Evolutionary conservation across 2,113 vertebrate genomes (phyloP).

Genomic region (Ptilorrhoa leucosticta): DNA sequence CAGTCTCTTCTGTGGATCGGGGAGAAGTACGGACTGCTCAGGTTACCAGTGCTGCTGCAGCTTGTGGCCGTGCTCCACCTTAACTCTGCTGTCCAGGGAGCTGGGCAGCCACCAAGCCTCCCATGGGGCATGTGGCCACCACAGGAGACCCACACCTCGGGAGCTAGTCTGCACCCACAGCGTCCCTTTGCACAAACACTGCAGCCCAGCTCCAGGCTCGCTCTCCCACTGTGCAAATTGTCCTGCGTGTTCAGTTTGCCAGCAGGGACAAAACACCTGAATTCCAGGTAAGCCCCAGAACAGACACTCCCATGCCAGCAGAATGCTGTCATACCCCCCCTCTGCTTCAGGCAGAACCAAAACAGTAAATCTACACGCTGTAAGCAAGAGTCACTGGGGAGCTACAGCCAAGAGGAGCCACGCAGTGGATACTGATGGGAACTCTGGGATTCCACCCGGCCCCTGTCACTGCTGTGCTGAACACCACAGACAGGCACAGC

Average conservation of each 20-base stretch:
- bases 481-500: background rate
- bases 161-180: background rate
- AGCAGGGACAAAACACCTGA: background rate
- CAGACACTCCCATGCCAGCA: no score
- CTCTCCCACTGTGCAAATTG: background rate
- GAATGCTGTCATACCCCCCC: background rate
- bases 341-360: background rate
- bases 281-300: background rate
- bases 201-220: background rate
- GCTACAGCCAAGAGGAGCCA: background rate
- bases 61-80: background rate
- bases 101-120: background rate
- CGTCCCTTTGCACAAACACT: background rate
- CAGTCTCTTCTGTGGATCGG: background rate
- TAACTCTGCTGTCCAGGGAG: background rate
- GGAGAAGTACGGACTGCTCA: background rate
- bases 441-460: background rate
- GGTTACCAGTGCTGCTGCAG: background rate
- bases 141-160: background rate
- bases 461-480: background rate
- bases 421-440: accelerated
- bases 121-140: accelerated
- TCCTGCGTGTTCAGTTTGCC: background rate
- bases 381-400: background rate
- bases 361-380: background rate